Percentiles rank a stretch among this genome's conserved stretches.
phyloP scores from a whole-genome alignment of 2,888 invertebrate species.

The Himalopsyche tibetana region DNA sequence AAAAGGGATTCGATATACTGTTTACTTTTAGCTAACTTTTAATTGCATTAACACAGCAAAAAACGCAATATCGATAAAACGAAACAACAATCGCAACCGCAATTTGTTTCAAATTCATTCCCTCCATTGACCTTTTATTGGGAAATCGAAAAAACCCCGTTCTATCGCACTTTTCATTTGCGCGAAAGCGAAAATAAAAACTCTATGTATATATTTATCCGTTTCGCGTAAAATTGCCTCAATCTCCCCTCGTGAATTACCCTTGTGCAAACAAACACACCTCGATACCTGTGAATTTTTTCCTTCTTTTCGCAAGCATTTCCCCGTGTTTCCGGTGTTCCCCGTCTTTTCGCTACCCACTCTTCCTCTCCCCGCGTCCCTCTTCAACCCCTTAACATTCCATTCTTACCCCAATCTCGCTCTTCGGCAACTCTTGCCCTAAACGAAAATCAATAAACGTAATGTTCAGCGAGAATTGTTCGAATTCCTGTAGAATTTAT shows the following conservation, averaged over 20 bases:
- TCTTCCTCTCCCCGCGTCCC: background rate
- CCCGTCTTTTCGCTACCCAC: slow-evolving; percentile 33
- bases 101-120: slow-evolving; percentile 39
- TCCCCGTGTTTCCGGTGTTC: slow-evolving; percentile 33
- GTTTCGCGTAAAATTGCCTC: slow-evolving; percentile 29
- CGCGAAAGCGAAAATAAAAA: slow-evolving; percentile 40
- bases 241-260: slow-evolving; percentile 43
- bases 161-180: slow-evolving; percentile 38
- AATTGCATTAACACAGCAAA: slow-evolving; percentile 6
- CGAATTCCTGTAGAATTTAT: slow-evolving; percentile 28
- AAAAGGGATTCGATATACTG: background rate
- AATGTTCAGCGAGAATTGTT: slow-evolving; percentile 45
- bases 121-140: slow-evolving; percentile 40
- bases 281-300: slow-evolving; percentile 41
- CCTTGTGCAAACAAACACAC: slow-evolving; percentile 41
- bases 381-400: slow-evolving; percentile 22
- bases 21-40: slow-evolving; percentile 23
- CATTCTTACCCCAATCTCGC: slow-evolving; percentile 44
- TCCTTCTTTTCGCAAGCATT: slow-evolving; percentile 22
- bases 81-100: slow-evolving; percentile 39
- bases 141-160: slow-evolving; percentile 29
- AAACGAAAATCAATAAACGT: slow-evolving; percentile 54
- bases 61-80: slow-evolving; percentile 24
- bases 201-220: slow-evolving; percentile 42
- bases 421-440: slow-evolving; percentile 43